Evolutionary conservation across 2,797 vertebrate species (phyloP), one percentile per base, ranked within the genome.

Genomic region (Enteromius unitaeniatus): DNA sequence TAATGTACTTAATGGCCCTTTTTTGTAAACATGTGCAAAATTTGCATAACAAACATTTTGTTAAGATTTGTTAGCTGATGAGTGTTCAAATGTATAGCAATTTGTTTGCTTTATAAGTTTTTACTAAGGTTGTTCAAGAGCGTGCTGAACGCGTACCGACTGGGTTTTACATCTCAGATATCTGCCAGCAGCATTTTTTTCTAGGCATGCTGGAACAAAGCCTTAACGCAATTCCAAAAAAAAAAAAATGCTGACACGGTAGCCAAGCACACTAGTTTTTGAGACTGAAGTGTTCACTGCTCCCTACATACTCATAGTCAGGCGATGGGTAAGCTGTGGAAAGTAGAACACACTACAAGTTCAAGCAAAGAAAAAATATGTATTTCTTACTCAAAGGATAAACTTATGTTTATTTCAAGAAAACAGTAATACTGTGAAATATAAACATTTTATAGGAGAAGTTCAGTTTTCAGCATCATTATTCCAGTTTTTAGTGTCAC

Each of bases 331-430:
- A 23, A n/a, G 23, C 58, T 62, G 23, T 60, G 58, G 11, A 60
- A 60, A 26, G 58, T 14, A 62, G 58, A 62, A 62, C 13, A 62
- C 58, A 28, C 9, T 62, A 62, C 58, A 62, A 15, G 13, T 28
- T 28, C 13, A 62, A 62, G 58, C 58, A 28, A 62, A 62, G 14
- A 28, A 62, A 26, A 62, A 0, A 62, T 62, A 28, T 6, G 6
- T 62, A 62, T 62, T 62, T 28, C 13, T 62, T 62, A 28, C 23
- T 13, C 4, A 11, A 60, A 26, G 23, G 11, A 60, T 60, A n/a
- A n/a, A n/a, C n/a, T n/a, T n/a, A n/a, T n/a, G 67, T 68, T 68
- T n/a, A 40, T 13, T n/a, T 68, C n/a, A 70, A 14, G 7, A 69
- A 70, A 47, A 15, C 68, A 17, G 68, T 17, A 70, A 72, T 70